Conservation (phyloP, 1,140 invertebrate species). For the Paralvinella palmiformis region DNA sequence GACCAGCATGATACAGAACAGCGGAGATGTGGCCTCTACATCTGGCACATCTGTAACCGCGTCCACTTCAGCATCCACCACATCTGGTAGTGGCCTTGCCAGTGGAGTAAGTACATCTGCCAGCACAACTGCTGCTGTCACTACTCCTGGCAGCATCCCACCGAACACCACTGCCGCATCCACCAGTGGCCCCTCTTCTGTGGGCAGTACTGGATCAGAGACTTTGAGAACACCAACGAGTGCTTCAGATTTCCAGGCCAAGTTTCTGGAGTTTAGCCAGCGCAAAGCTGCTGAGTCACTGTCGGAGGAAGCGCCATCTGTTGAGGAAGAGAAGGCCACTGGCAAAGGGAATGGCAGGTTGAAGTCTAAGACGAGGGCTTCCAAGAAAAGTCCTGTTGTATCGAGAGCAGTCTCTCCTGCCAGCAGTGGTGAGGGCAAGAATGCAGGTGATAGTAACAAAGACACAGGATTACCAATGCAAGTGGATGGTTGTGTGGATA, state of each 20-base stretch:
- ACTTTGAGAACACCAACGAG: background rate
- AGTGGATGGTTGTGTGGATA: constrained; percentile 6
- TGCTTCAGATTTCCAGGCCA: constrained; percentile 42
- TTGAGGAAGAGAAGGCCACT: constrained; percentile 28
- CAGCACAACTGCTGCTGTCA: background rate
- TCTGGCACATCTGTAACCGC: too few species aligned
- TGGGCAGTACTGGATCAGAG: too few species aligned
- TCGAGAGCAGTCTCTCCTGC: background rate
- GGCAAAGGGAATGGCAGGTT: constrained; percentile 32
- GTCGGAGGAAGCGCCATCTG: too few species aligned
- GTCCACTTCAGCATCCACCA: too few species aligned
- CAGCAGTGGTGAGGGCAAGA: background rate
- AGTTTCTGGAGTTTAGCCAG: constrained; percentile 54
- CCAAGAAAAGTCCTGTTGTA: background rate
- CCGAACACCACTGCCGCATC: too few species aligned
- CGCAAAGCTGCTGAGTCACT: constrained; percentile 62
- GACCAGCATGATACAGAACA: too few species aligned
- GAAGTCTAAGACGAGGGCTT: background rate
- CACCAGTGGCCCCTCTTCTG: too few species aligned
- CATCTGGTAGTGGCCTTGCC: too few species aligned
- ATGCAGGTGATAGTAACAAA: background rate
- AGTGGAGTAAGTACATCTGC: too few species aligned
- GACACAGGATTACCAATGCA: background rate
- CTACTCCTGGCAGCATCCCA: background rate
- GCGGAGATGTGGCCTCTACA: too few species aligned